A percentile compares a stretch with the other conserved stretches of the same genome.
These are phyloP conservation scores for Cydia splendana DNA, from an alignment of 1,140 invertebrate species.

Conservation along the genomic window DNA sequence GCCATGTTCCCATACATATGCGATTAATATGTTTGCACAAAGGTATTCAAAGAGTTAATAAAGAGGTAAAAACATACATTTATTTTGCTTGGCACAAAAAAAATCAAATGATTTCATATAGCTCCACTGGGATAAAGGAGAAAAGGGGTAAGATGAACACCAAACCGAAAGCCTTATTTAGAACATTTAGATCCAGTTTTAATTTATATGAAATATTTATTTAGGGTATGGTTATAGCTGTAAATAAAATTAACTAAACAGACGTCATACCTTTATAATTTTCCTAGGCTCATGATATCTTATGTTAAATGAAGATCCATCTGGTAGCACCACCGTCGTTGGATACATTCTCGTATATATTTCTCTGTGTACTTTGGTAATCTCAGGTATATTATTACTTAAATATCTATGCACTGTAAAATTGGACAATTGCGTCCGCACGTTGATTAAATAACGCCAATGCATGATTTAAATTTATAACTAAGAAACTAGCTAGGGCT, in stretches of 20 bases:
- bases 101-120: too few relatives aligned
- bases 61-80: too few relatives aligned
- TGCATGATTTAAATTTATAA: neutral
- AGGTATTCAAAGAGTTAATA: too few relatives aligned
- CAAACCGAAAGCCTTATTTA: too few relatives aligned
- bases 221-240: too few relatives aligned
- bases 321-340: slow-evolving; percentile 86
- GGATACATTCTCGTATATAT: slow-evolving; percentile 87
- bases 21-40: too few relatives aligned
- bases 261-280: slow-evolving; percentile 86
- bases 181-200: too few relatives aligned
- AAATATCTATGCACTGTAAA: slow-evolving; percentile 61
- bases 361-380: slow-evolving; percentile 86
- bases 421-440: slow-evolving; percentile 27
- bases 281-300: slow-evolving; percentile 90
- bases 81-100: too few relatives aligned
- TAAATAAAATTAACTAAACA: slow-evolving; percentile 34
- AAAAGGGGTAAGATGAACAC: too few relatives aligned
- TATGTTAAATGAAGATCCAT: slow-evolving; percentile 92
- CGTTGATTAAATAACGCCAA: neutral
- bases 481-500: slow-evolving; percentile 18
- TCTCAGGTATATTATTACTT: slow-evolving; percentile 84
- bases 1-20: too few relatives aligned
- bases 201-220: too few relatives aligned
- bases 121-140: too few relatives aligned